Base-by-base conservation (phyloP, 2,797 vertebrate genomes). In the Macropus fuliginosus region DNA sequence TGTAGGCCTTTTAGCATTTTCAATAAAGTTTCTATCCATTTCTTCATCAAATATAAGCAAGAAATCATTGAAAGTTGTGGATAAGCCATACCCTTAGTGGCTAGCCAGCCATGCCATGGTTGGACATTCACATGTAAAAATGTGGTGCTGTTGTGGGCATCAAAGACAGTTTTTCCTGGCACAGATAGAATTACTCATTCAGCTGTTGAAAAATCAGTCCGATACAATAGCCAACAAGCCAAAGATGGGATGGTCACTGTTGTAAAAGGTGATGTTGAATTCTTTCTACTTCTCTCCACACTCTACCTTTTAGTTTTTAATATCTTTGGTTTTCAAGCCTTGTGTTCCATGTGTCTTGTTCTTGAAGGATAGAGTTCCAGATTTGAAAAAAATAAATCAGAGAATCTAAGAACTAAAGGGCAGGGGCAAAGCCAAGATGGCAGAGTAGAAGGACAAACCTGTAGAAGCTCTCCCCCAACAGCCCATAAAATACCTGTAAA, bases 21-120 rank as follows among this genome's bases (percentile, higher is more conserved):
- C n/a, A 93, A 54, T 94, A 81, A 92, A 56, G 21, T 62, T 11
- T 27, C 56, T 55, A 27, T 91, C 21, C 21, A 31, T 91, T 93
- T 94, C 55, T 94, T 91, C 56, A 91, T 95, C 14, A 91, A 74
- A 56, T 34, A 81, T 54, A 91, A 74, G n/a, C n/a, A 92, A 18
- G 4, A 91, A 94, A 14, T n/a, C 40, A 93, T 94, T 66, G 87
- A 87, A 66, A 11, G 56, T 2, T 29, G 14, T 6, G 1, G 59
- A 28, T 50, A 59, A 55, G 12, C 13, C 46, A 55, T 28, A 31
- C 46, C 66, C 4, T 29, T 40, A 52, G 18, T 1, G 16, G 40
- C 10, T 54, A 91, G 50, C 5, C 13, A 5, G 14, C 62, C 62
- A 66, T n/a, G 34, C 4, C 13, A 34, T 13, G n/a, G 14, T 66